phyloP scores from a whole-genome alignment of 2,113 vertebrate genomes.

The Thymallus thymallus region DNA sequence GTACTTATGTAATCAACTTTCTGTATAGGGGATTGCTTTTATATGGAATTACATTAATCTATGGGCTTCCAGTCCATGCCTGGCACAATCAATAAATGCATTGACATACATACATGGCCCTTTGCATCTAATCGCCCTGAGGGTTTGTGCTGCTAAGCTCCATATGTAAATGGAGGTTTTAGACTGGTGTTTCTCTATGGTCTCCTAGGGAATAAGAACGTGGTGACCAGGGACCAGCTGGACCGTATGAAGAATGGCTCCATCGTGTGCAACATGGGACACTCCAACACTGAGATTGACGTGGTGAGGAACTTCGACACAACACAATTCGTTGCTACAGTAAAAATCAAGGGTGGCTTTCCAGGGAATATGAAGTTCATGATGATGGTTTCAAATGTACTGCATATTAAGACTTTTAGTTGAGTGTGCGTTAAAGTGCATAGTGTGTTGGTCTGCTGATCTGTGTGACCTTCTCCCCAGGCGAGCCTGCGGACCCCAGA shows the following conservation, averaged over 20 bases:
- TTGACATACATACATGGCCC: background rate
- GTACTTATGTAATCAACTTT: background rate
- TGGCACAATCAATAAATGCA: background rate
- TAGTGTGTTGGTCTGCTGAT: background rate
- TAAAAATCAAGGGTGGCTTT: background rate
- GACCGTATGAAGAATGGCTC: constrained; percentile 97
- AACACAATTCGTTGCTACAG: background rate
- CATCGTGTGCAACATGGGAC: constrained; percentile 99
- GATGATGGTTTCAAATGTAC: background rate
- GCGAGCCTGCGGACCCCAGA: constrained; percentile 95
- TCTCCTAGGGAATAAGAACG: constrained; percentile 92
- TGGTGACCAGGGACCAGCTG: constrained; percentile 93
- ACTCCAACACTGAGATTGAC: constrained; percentile 98
- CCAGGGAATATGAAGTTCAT: background rate
- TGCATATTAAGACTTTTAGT: background rate
- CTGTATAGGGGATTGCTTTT: background rate
- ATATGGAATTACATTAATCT: background rate
- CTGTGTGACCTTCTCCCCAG: constrained; percentile 60
- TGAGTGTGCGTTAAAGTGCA: background rate
- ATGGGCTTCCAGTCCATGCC: constrained; percentile 2
- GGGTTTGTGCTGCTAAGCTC: background rate
- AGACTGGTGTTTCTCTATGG: background rate
- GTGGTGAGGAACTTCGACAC: constrained; percentile 79
- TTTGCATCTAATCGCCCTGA: background rate
- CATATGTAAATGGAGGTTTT: background rate